Base-by-base conservation (phyloP, 2,888 invertebrate species). In the Thymelicus sylvestris region DNA sequence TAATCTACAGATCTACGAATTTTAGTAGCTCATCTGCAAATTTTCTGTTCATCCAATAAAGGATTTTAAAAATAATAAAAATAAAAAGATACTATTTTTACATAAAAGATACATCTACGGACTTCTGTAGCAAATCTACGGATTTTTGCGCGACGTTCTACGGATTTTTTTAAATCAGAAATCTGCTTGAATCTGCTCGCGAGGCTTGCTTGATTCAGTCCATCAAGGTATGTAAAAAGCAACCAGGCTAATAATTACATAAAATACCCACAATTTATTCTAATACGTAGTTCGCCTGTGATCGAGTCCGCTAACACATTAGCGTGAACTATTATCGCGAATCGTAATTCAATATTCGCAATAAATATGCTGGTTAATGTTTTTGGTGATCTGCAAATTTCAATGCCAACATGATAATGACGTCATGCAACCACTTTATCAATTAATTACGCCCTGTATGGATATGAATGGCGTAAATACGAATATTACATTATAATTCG, bases 371-470 rank as follows among this genome's bases (percentile, higher is more conserved):
- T 69, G 19, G 64, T 15, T 63, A 13, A 59, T 73, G 73, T 71
- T 73, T 67, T 73, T 12, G 71, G 68, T 71, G 65, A 68, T 73
- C 73, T 71, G 73, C 73, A 47, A 63, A 71, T 59, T 44, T 72
- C 67, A 68, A 71, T 67, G 67, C 66, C 67, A 72, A 48, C 60
- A 52, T 7, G 67, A 68, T 62, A 62, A 55, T 62, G 52, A 68
- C 61, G 62, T 52, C 57, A 39, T 19, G 19, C 19, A 39, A 39
- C 39, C 24, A 15, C 8, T 50, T 52, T 52, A 63, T 52, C 24
- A 39, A 52, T 39, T 39, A 65, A 39, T 52, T 8, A 5, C 12
- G 12, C 44, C 19, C 3, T 48, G 62, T 8, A 15, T 48, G 12
- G 0, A 48, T 13, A 48, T 13, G 12, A 48, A 48, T 13, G 13